Evolutionary conservation across 2,797 vertebrate species (phyloP), one percentile per base, ranked within the genome.

Genomic region (Sylvilagus floridanus): DNA sequence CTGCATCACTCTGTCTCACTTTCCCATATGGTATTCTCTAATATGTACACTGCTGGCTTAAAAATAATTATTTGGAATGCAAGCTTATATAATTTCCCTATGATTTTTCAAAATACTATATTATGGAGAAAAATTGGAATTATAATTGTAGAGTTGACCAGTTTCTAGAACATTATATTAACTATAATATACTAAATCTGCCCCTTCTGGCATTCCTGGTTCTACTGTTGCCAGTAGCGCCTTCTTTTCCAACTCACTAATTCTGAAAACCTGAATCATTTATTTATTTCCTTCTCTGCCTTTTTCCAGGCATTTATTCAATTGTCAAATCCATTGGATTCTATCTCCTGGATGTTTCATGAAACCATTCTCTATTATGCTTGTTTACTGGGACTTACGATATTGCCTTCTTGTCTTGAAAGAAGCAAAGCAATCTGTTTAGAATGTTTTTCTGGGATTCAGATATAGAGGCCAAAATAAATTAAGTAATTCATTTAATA

Each of bases 21-120:
- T 93, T 79, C 81, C 91, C 96, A 90, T 92, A 93, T 96, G 95
- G 68, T 76, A 47, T 86, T 37, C 11, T 78, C 81, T 71, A 22
- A 0, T 66, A 54, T 47, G 66, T 68, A 77, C 71, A 54, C 42
- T 62, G 26, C 90, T 93, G 87, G 88, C 77, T 91, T 91, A 57
- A 50, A 84, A 83, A 77, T 50, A 9, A 28, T 85, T 90, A 83
- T 72, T 93, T 75, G 88, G 62, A 90, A 94, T 66, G 79, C 19
- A 79, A 75, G 10, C 0, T 14, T 90, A 95, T 91, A 87, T 69
- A 13, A 8, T 87, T 92, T 97, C 73, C 78, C 73, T 76, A 54
- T 57, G 63, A 63, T 88, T 75, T 82, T 62, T 75, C 68, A 66
- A 88, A 88, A 73, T 89, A 88, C 60, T 42, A n/a, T 84, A 30